phyloP scores from a whole-genome alignment of 2,113 vertebrate species.

The Ctenomys sociabilis region DNA sequence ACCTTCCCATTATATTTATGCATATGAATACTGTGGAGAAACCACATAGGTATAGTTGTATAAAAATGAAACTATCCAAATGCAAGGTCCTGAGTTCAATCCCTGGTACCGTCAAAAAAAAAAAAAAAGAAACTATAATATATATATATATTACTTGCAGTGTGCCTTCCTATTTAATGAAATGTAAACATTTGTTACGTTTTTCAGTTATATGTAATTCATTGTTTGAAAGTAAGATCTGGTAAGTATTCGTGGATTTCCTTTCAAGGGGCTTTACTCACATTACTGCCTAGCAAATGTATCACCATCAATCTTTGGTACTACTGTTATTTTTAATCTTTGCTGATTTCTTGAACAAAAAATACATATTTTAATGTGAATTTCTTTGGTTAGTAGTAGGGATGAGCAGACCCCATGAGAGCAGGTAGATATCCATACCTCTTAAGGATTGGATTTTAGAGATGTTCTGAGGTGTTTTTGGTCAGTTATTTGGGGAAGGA shows the following conservation, averaged over 20 bases:
- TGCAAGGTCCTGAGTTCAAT: no score
- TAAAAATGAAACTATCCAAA: conserved; percentile 25
- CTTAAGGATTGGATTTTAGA: background rate
- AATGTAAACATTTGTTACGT: background rate
- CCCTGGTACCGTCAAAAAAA: no score
- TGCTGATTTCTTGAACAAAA: background rate
- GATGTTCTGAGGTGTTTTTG: background rate
- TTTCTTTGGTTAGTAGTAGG: background rate
- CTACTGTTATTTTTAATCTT: conserved; percentile 12
- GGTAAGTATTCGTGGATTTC: background rate
- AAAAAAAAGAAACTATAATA: no score
- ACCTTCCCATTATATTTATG: background rate
- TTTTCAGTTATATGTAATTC: conserved; percentile 5
- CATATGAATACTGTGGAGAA: background rate
- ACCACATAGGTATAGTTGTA: background rate
- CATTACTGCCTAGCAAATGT: background rate
- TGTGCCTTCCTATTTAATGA: background rate
- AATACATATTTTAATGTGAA: background rate
- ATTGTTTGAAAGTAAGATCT: conserved; percentile 50
- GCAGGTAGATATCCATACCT: conserved; percentile 80
- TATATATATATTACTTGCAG: conserved; percentile 12
- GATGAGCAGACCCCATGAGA: conserved; percentile 81
- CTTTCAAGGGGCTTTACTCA: background rate
- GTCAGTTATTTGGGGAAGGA: background rate
- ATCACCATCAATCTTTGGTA: background rate